phyloP scores from a whole-genome alignment of 2,113 vertebrate genomes.

The Talpa occidentalis region DNA sequence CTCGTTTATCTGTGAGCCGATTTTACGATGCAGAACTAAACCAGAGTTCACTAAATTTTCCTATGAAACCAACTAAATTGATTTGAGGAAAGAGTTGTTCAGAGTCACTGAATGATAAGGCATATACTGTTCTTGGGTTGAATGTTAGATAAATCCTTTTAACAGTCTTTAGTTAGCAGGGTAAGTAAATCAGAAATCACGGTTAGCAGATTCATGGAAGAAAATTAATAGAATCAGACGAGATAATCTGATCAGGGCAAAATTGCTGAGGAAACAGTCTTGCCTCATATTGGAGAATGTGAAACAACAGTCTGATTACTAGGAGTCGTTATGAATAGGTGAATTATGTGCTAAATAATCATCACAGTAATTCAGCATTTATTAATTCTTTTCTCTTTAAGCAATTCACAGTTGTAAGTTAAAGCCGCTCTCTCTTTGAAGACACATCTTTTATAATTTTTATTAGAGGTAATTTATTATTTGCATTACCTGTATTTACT shows the following conservation, averaged over 20 bases:
- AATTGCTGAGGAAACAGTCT: constrained; percentile 88
- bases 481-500: constrained; percentile 91
- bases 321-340: constrained; percentile 85
- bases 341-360: constrained; percentile 88
- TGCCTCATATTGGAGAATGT: constrained; percentile 80
- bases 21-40: constrained; percentile 83
- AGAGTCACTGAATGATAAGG: constrained; percentile 78
- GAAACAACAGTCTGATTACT: constrained; percentile 86
- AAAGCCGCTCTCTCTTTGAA: constrained; percentile 88
- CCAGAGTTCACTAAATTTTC: constrained; percentile 78
- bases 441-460: constrained; percentile 88
- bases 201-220: constrained; percentile 90
- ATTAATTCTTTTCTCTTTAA: constrained; percentile 91
- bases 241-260: constrained; percentile 90
- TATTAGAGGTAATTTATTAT: constrained; percentile 90
- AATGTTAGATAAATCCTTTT: constrained; percentile 88
- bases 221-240: constrained; percentile 91
- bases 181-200: constrained; percentile 89
- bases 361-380: constrained; percentile 86
- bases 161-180: constrained; percentile 88
- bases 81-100: constrained; percentile 82
- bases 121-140: constrained; percentile 81
- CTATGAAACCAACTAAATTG: constrained; percentile 81
- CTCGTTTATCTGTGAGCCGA: constrained; percentile 78
- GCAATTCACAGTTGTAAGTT: constrained; percentile 86